Evolutionary conservation across 2,797 vertebrate species (phyloP).

Genomic region (Tapera naevia): DNA sequence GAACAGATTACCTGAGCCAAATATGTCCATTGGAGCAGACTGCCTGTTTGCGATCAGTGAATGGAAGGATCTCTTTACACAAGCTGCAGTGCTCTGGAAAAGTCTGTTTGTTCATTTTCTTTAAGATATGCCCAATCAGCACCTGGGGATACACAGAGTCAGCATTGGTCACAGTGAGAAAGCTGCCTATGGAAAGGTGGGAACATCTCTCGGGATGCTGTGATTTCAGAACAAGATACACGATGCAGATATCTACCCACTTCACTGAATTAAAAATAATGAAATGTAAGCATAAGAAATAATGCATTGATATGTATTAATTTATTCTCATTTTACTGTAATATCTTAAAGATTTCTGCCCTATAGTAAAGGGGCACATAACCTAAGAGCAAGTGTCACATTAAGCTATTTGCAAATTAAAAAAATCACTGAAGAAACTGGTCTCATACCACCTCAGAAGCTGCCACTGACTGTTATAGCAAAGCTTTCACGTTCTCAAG

Average conservation of each 20-base stretch:
- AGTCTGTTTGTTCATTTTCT: slow-evolving; percentile 96
- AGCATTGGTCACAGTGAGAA: background rate
- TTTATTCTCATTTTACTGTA: background rate
- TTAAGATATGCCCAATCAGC: slow-evolving; percentile 93
- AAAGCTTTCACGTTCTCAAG: background rate
- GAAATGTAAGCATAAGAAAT: background rate
- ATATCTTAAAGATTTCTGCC: background rate
- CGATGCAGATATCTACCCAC: background rate
- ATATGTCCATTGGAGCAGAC: slow-evolving; percentile 91
- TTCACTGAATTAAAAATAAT: background rate
- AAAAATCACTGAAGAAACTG: background rate
- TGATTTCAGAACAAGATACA: background rate
- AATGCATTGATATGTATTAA: background rate
- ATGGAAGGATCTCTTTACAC: slow-evolving; percentile 91
- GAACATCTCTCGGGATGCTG: background rate
- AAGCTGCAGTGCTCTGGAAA: slow-evolving; percentile 92
- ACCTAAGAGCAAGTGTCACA: background rate
- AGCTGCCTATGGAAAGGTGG: background rate
- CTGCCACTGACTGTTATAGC: background rate
- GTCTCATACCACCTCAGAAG: background rate
- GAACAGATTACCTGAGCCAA: slow-evolving; percentile 88
- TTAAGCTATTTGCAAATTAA: background rate
- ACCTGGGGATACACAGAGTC: slow-evolving; percentile 80
- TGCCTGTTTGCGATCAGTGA: slow-evolving; percentile 87
- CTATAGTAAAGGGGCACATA: background rate